Percentiles rank a stretch among this genome's conserved stretches.
Evolutionary conservation across 2,797 vertebrate species (phyloP).

Genomic region (Australoheros facetus): DNA sequence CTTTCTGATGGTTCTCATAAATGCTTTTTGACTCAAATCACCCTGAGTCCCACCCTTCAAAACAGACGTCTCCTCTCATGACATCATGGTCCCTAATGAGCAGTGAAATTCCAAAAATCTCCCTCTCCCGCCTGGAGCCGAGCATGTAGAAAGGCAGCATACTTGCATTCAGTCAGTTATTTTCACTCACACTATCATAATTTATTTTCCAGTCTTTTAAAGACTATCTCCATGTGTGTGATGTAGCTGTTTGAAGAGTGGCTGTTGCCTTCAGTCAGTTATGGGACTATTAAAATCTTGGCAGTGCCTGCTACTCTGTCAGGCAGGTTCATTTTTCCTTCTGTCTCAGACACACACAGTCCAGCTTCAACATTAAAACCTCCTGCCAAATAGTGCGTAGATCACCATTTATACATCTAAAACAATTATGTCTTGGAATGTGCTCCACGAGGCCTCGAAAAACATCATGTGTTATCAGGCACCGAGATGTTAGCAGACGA

Average conservation of each 20-base stretch:
- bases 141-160: constrained; percentile 5
- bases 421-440: not conserved
- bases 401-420: not conserved
- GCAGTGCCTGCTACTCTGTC: not conserved
- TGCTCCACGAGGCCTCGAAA: not conserved
- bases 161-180: not conserved
- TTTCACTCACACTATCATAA: not conserved
- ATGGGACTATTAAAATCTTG: not conserved
- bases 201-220: not conserved
- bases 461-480: not conserved
- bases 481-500: not conserved
- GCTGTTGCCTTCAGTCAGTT: not conserved
- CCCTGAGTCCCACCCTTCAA: constrained; percentile 79
- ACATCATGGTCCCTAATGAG: constrained; percentile 72
- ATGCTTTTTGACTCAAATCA: constrained; percentile 79
- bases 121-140: constrained; percentile 22
- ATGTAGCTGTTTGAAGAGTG: not conserved
- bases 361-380: not conserved
- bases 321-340: not conserved
- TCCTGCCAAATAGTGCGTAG: not conserved
- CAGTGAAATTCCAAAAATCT: constrained; percentile 34
- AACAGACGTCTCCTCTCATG: constrained; percentile 71
- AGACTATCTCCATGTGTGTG: not conserved
- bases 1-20: constrained; percentile 72
- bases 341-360: not conserved